A percentile compares a stretch with the other conserved stretches of the same genome.
Evolutionary conservation across 1,140 invertebrate genomes (phyloP).

Genomic region (Coelopa frigida): DNA sequence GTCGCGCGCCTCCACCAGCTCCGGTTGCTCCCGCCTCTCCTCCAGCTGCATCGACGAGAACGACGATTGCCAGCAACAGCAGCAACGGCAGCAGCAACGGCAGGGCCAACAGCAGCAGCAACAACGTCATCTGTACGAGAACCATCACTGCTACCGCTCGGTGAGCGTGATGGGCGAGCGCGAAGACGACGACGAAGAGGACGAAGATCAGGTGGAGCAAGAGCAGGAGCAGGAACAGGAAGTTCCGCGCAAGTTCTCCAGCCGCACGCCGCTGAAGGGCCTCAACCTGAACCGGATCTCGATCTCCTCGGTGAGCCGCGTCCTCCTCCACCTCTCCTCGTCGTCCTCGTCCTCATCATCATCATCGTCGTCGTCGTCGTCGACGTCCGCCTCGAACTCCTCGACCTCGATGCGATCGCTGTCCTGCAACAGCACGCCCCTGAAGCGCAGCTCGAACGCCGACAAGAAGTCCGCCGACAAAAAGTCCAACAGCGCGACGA

Average conservation of each 20-base stretch:
- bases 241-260: constrained; percentile 37
- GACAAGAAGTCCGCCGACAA: constrained; percentile 18
- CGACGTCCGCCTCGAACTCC: constrained; percentile 19
- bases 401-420: constrained; percentile 52
- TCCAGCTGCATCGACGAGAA: constrained; percentile 48
- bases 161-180: too few relatives aligned
- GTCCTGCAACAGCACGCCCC: constrained; percentile 52
- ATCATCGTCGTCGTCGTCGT: too few relatives aligned
- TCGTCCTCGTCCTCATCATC: constrained; percentile 1
- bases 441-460: constrained; percentile 23
- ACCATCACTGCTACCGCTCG: too few relatives aligned
- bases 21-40: constrained; percentile 19
- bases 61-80: constrained; percentile 24
- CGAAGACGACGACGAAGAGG: constrained; percentile 43
- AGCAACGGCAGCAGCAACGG: constrained; percentile 18
- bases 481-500: constrained; percentile 7
- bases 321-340: constrained; percentile 59
- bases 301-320: constrained; percentile 52
- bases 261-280: constrained; percentile 15
- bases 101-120: constrained; percentile 49
- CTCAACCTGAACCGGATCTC: constrained; percentile 37
- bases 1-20: constrained; percentile 23
- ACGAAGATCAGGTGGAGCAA: constrained; percentile 18
- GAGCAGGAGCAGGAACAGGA: constrained; percentile 17
- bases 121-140: too few relatives aligned